Base-by-base conservation (phyloP, 2,113 vertebrate species). In the Propithecus coquereli region DNA sequence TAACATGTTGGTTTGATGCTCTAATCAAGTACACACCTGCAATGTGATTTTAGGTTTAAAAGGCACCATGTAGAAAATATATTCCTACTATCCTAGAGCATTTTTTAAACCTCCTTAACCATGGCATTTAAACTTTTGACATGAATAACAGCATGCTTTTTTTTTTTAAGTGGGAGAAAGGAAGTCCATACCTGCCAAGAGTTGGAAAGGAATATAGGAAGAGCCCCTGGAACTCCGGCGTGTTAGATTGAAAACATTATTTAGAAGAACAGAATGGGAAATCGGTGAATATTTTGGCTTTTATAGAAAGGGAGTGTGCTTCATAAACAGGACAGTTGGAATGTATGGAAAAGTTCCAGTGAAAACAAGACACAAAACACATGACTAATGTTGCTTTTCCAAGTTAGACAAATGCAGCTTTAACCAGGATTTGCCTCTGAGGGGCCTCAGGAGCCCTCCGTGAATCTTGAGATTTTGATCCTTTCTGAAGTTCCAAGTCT, bases 271-370 rank as follows among this genome's bases (percentile, higher is more conserved):
- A 94, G 92, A 97, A 40, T 97, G 94, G 96, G 95, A 97, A 98
- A 94, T 76, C 45, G 65, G 96, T 97, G 97, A 95, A 96, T 97
- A 96, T 73, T 97, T 97, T 97, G 97, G 96, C 95, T 96, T 97
- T 96, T 96, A 95, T 95, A 95, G 94, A 97, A 96, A 98, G 97
- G 97, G 97, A 97, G 97, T 97, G 84, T 98, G 94, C 91, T 96
- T 97, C 94, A 96, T 97, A 97, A 97, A 96, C 97, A 97, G 95
- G 96, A 97, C 80, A 96, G 95, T 90, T 97, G 97, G 97, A 98
- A 98, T 98, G 97, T 94, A 94, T 98, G 97, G 97, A 98, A 96
- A 91, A 83, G 94, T 87, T 98, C 97, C 97, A 98, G 97, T 96
- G 94, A 95, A 98, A 98, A 97, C 97, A 97, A 98, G 97, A 94